A percentile compares a stretch with the other conserved stretches of the same genome.
Evolutionary conservation across 2,113 vertebrate genomes (phyloP).

Genomic region (Neopipo cinnamomea): DNA sequence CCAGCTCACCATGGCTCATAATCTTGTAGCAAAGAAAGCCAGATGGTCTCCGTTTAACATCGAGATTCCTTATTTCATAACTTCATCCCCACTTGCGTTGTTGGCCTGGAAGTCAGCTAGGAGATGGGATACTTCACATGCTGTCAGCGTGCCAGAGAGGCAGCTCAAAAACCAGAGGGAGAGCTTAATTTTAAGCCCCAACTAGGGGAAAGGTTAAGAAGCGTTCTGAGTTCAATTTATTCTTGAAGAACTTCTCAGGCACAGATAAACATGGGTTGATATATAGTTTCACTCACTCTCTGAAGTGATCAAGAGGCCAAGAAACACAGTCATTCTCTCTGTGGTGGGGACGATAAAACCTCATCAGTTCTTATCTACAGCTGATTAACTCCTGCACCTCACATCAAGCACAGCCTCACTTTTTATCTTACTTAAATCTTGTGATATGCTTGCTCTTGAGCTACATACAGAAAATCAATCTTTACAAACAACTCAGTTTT

Average conservation of each 20-base stretch:
- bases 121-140: conserved; percentile 10
- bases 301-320: conserved; percentile 26
- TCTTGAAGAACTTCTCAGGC: conserved; percentile 13
- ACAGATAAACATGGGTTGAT: conserved; percentile 16
- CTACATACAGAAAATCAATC: conserved; percentile 28
- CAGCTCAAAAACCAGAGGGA: conserved; percentile 33
- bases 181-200: conserved; percentile 39
- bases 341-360: not conserved
- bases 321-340: not conserved
- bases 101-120: conserved; percentile 31
- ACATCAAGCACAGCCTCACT: conserved; percentile 17
- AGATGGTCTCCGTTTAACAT: conserved; percentile 50
- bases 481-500: conserved; percentile 25
- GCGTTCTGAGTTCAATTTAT: conserved; percentile 35
- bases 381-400: conserved; percentile 34
- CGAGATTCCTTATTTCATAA: conserved; percentile 34
- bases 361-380: conserved; percentile 51
- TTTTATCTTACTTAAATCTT: conserved; percentile 47
- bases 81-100: not conserved
- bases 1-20: not conserved
- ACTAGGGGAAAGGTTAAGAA: conserved; percentile 35
- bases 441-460: conserved; percentile 20
- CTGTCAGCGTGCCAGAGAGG: not conserved
- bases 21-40: conserved; percentile 14
- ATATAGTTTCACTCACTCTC: not conserved